Conservation (phyloP, 1,140 invertebrate genomes). For the Diuraphis noxia region DNA sequence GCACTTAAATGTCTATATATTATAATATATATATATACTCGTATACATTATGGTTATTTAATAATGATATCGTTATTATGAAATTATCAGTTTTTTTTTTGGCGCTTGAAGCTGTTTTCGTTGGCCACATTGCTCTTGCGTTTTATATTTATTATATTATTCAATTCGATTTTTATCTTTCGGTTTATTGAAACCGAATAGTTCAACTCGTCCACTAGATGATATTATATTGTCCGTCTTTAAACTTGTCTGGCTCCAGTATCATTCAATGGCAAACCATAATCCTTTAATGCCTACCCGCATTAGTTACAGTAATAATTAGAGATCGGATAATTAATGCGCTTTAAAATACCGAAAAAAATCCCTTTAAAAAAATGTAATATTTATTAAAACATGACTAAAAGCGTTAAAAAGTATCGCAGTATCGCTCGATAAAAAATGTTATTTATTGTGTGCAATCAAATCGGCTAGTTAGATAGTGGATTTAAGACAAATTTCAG, state of each 20-base stretch:
- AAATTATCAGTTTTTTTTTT: background rate
- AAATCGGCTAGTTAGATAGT: too few relatives aligned
- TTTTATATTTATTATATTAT: conserved; percentile 2
- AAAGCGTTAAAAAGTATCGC: too few relatives aligned
- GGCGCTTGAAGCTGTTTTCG: background rate
- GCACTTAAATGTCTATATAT: background rate
- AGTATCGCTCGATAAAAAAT: too few relatives aligned
- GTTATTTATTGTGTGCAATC: too few relatives aligned
- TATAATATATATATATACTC: background rate
- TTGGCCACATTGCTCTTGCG: background rate
- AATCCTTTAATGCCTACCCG: background rate
- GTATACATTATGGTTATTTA: background rate
- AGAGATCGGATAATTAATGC: too few relatives aligned
- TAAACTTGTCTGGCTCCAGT: background rate
- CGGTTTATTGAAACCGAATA: background rate
- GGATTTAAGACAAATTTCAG: too few relatives aligned
- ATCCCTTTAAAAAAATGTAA: too few relatives aligned
- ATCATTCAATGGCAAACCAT: background rate
- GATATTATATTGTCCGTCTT: background rate
- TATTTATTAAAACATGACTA: too few relatives aligned
- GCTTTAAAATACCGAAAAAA: too few relatives aligned
- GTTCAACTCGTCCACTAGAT: background rate
- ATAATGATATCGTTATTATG: background rate
- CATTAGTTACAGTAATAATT: background rate
- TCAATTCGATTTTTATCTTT: background rate